Conservation (phyloP, 2,113 vertebrate species). For the Eudyptes chrysolophus region DNA sequence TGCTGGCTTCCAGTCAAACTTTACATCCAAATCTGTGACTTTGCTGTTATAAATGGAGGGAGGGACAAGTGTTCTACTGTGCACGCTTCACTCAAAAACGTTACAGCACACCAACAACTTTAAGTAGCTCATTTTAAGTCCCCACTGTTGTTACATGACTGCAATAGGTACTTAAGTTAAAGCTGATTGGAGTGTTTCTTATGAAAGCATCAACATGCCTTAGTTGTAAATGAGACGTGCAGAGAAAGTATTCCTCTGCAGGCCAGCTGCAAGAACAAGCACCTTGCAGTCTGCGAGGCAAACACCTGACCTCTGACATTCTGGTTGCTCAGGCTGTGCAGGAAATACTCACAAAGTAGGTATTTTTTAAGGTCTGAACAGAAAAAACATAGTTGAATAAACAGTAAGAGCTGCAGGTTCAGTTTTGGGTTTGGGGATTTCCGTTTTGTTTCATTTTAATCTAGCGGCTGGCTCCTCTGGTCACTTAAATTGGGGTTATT, state of each 20-base stretch:
- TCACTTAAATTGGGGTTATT: background rate
- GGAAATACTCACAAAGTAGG: accelerated
- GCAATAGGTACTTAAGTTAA: background rate
- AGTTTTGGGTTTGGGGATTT: background rate
- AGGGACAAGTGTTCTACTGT: background rate
- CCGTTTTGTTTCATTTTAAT: background rate
- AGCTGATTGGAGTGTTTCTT: background rate
- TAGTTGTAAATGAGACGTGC: background rate
- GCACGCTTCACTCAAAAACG: background rate
- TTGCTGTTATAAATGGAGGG: background rate
- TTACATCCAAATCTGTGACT: background rate
- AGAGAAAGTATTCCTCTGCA: background rate
- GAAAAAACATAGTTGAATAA: background rate
- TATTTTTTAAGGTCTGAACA: background rate
- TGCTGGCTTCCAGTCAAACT: background rate
- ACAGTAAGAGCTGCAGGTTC: background rate
- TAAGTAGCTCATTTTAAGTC: background rate
- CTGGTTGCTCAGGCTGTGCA: background rate
- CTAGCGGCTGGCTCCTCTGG: background rate
- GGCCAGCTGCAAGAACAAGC: background rate
- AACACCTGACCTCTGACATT: background rate
- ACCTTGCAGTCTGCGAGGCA: background rate
- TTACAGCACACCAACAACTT: background rate
- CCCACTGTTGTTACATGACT: background rate
- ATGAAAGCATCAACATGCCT: background rate